These are phyloP conservation scores for Bovichtus diacanthus DNA, from an alignment of 2,797 vertebrate species.

Conservation along the genomic window DNA sequence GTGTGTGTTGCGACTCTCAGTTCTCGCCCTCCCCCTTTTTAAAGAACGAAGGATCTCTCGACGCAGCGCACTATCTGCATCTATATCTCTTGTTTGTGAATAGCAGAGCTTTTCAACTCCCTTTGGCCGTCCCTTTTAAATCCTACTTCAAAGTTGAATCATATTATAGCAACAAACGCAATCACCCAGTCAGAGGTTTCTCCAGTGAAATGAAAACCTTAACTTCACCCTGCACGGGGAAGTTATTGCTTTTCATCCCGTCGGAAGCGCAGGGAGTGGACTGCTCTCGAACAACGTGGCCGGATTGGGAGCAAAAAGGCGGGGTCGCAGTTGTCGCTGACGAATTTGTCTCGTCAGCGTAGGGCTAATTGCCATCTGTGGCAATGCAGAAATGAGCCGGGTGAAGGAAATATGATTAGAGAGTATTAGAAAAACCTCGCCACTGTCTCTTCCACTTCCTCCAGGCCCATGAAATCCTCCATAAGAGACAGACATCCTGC, in stretches of 20 bases:
- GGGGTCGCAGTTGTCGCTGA: constrained; percentile 71
- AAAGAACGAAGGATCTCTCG: constrained; percentile 52
- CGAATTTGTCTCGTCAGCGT: constrained; percentile 72
- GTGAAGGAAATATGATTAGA: constrained; percentile 67
- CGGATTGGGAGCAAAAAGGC: constrained; percentile 67
- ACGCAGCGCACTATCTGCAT: constrained; percentile 35
- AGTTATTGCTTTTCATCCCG: constrained; percentile 45
- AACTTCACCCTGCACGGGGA: constrained; percentile 54
- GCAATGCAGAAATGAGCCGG: constrained; percentile 54
- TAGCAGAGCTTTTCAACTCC: constrained; percentile 42
- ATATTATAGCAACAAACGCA: constrained; percentile 54
- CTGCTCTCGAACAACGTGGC: constrained; percentile 45
- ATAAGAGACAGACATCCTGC: constrained; percentile 57
- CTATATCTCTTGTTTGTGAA: constrained; percentile 55
- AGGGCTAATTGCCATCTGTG: constrained; percentile 75
- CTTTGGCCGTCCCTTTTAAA: constrained; percentile 56
- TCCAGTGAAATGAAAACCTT: constrained; percentile 42
- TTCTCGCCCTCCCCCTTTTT: constrained; percentile 27
- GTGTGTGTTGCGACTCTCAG: constrained; percentile 19
- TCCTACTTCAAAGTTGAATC: constrained; percentile 68
- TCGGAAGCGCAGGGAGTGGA: constrained; percentile 22
- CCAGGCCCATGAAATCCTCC: constrained; percentile 41
- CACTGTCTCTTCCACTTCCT: constrained; percentile 42
- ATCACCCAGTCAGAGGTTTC: constrained; percentile 57
- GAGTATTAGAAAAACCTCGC: constrained; percentile 38